These are phyloP conservation scores for Myotis pilosus DNA, from an alignment of 2,797 vertebrate genomes.

Conservation along the genomic window DNA sequence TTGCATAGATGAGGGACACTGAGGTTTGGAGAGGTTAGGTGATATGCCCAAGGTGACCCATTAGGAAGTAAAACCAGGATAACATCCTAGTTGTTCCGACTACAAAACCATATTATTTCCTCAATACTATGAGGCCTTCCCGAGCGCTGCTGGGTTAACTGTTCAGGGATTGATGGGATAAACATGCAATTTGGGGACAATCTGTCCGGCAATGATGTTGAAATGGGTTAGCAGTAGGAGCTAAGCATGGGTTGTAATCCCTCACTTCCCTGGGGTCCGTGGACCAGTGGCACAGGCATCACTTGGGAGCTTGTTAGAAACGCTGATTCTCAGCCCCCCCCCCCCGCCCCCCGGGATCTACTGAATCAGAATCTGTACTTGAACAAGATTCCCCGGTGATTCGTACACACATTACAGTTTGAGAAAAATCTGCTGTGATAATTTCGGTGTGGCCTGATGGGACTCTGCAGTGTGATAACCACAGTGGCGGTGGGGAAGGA, in stretches of 20 bases:
- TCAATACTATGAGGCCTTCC: background rate
- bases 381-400: background rate
- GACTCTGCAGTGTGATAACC: background rate
- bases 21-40: background rate
- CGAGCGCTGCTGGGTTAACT: background rate
- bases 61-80: background rate
- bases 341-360: background rate
- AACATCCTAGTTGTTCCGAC: background rate
- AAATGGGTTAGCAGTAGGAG: background rate
- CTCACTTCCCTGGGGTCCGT: background rate
- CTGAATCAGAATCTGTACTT: background rate
- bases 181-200: background rate
- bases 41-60: background rate
- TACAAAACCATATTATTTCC: background rate
- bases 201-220: background rate
- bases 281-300: background rate
- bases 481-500: background rate
- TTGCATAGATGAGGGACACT: background rate
- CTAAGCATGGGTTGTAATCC: background rate
- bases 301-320: background rate
- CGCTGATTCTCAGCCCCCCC: background rate
- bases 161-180: background rate
- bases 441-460: background rate
- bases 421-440: background rate
- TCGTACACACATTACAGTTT: rapidly evolving